A percentile compares a stretch with the other conserved stretches of the same genome.
Evolutionary conservation across 2,113 vertebrate genomes (phyloP).

Genomic region (Sciurus niger): DNA sequence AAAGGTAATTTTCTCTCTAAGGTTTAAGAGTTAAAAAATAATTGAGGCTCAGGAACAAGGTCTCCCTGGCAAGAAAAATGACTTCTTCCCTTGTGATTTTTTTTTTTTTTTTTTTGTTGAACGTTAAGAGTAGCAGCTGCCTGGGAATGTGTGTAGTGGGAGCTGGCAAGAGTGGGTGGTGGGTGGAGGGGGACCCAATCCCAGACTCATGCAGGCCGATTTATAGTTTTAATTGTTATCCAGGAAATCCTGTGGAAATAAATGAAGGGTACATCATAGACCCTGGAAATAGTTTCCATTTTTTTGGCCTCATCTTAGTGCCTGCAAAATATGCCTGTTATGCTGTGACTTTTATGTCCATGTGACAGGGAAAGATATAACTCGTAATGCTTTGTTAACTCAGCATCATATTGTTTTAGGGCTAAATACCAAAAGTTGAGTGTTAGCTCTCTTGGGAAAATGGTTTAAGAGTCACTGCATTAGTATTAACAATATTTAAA

Average conservation of each 20-base stretch:
- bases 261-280: neutral
- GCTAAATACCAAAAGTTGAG: constrained; percentile 40
- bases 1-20: constrained; percentile 64
- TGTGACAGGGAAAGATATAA: neutral
- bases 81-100: neutral
- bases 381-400: constrained; percentile 35
- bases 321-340: neutral
- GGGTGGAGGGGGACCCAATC: neutral
- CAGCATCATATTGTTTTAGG: constrained; percentile 16
- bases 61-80: constrained; percentile 2
- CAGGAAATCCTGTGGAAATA: neutral
- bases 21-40: constrained; percentile 67
- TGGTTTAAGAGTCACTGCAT: neutral
- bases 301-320: neutral
- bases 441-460: neutral
- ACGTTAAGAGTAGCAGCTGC: neutral
- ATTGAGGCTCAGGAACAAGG: constrained; percentile 7
- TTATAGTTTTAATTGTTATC: neutral
- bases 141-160: neutral
- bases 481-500: neutral
- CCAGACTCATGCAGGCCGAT: neutral
- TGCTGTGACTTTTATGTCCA: neutral
- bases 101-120: constrained; percentile 41
- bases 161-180: neutral
- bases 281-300: neutral